A percentile compares a stretch with the other conserved stretches of the same genome.
These are phyloP conservation scores for Elegia similella DNA, from an alignment of 2,888 invertebrate species.

Conservation along the genomic window DNA sequence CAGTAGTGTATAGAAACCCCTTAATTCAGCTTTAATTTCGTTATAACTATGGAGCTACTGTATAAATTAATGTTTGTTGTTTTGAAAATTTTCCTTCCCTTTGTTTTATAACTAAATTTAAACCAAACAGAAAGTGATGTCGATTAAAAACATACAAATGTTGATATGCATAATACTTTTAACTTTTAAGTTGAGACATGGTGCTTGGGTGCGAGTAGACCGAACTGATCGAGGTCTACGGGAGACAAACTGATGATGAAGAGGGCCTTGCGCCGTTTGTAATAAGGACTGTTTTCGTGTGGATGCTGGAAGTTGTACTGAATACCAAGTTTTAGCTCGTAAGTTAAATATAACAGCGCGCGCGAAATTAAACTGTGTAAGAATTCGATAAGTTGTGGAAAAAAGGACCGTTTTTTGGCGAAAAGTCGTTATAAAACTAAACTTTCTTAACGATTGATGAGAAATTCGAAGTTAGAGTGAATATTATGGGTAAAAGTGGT, in stretches of 20 bases:
- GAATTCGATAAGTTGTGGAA: too few relatives aligned
- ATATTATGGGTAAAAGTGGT: too few relatives aligned
- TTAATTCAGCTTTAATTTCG: neutral
- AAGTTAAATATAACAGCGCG: neutral
- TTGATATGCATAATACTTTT: slow-evolving; percentile 20
- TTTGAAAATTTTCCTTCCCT: neutral
- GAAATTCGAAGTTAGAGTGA: too few relatives aligned
- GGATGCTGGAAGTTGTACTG: slow-evolving; percentile 2
- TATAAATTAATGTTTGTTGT: neutral
- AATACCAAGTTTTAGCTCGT: slow-evolving; percentile 2
- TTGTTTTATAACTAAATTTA: neutral
- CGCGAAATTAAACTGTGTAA: neutral
- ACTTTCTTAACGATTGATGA: too few relatives aligned
- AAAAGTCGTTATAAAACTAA: too few relatives aligned
- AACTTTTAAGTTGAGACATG: slow-evolving; percentile 37
- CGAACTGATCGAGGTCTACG: slow-evolving; percentile 26
- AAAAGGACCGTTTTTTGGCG: too few relatives aligned
- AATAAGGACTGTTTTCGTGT: slow-evolving; percentile 33
- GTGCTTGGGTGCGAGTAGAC: slow-evolving; percentile 42
- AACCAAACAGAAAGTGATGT: neutral
- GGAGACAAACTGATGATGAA: slow-evolving; percentile 41
- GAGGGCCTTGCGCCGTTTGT: slow-evolving; percentile 29
- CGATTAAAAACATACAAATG: slow-evolving; percentile 7
- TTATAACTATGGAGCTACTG: neutral
- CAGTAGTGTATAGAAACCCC: neutral